phyloP scores from a whole-genome alignment of 2,797 vertebrate genomes.

The Austrolebias charrua region DNA sequence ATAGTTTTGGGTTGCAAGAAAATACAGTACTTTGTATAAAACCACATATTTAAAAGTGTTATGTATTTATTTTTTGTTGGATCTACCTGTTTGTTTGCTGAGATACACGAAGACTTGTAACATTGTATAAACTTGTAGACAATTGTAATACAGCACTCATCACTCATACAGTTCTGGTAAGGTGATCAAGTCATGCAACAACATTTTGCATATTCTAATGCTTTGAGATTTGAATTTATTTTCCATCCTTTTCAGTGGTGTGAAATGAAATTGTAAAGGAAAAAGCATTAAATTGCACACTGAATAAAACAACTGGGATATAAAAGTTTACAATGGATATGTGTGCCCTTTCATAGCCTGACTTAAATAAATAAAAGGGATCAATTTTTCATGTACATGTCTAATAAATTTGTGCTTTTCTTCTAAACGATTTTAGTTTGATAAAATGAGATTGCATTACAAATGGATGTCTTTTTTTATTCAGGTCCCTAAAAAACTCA shows the following conservation, averaged over 20 bases:
- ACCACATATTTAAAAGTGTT: slow-evolving; percentile 13
- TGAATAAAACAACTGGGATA: slow-evolving; percentile 46
- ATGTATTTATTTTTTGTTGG: slow-evolving; percentile 17
- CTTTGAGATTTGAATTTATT: slow-evolving; percentile 29
- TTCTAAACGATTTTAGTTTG: slow-evolving; percentile 49
- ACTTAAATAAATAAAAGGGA: not conserved
- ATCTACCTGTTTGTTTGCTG: slow-evolving; percentile 1
- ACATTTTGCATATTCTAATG: slow-evolving; percentile 37
- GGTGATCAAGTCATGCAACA: slow-evolving; percentile 43
- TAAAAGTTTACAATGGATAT: slow-evolving; percentile 44
- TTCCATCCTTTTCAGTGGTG: slow-evolving; percentile 42
- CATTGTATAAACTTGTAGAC: not conserved
- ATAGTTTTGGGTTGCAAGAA: slow-evolving; percentile 14
- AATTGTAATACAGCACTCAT: slow-evolving; percentile 7
- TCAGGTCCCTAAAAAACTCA: slow-evolving; percentile 65
- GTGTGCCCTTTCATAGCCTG: slow-evolving; percentile 24
- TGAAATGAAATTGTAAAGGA: slow-evolving; percentile 26
- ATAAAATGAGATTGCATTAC: slow-evolving; percentile 42
- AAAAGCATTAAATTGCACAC: slow-evolving; percentile 35
- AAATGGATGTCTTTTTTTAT: slow-evolving; percentile 54
- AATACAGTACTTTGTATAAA: slow-evolving; percentile 28
- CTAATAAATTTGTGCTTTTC: slow-evolving; percentile 62
- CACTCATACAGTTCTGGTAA: slow-evolving; percentile 15
- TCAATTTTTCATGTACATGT: slow-evolving; percentile 35
- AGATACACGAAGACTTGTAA: slow-evolving; percentile 5